These are phyloP conservation scores for Glandiceps talaboti DNA, from an alignment of 53 echinoderm and acorn worm genomes.

Conservation along the genomic window DNA sequence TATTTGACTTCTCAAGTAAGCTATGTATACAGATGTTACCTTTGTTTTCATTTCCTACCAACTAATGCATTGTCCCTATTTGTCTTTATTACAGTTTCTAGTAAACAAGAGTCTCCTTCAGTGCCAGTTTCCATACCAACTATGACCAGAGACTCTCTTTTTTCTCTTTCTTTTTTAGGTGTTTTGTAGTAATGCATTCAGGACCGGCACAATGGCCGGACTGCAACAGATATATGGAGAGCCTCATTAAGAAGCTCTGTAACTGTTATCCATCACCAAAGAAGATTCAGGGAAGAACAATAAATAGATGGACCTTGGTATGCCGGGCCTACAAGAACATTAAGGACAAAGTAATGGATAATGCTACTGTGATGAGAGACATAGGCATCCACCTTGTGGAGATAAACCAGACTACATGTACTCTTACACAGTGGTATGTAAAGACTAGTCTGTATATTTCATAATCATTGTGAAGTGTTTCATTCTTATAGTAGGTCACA, in stretches of 20 bases:
- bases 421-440: conserved; percentile 28
- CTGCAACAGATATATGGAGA: conserved; percentile 30
- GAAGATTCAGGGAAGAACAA: conserved; percentile 1
- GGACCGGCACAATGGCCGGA: conserved; percentile 32
- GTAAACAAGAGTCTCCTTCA: too few relatives aligned
- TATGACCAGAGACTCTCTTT: too few relatives aligned
- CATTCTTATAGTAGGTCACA: too few relatives aligned
- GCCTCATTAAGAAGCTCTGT: conserved; percentile 26
- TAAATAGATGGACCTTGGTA: conserved; percentile 10
- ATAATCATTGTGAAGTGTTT: too few relatives aligned
- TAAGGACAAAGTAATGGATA: conserved; percentile 16
- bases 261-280: conserved; percentile 3
- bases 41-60: too few relatives aligned
- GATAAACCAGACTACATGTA: conserved; percentile 17
- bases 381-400: conserved; percentile 22
- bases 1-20: too few relatives aligned
- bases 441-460: too few relatives aligned
- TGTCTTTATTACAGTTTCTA: too few relatives aligned
- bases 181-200: conserved; percentile 12
- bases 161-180: conserved; percentile 6
- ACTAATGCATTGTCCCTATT: too few relatives aligned
- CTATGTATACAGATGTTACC: neutral
- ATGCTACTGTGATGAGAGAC: conserved; percentile 7
- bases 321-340: conserved; percentile 30
- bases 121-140: too few relatives aligned